Conservation (phyloP, 2,113 vertebrate genomes). For the Aix galericulata region DNA sequence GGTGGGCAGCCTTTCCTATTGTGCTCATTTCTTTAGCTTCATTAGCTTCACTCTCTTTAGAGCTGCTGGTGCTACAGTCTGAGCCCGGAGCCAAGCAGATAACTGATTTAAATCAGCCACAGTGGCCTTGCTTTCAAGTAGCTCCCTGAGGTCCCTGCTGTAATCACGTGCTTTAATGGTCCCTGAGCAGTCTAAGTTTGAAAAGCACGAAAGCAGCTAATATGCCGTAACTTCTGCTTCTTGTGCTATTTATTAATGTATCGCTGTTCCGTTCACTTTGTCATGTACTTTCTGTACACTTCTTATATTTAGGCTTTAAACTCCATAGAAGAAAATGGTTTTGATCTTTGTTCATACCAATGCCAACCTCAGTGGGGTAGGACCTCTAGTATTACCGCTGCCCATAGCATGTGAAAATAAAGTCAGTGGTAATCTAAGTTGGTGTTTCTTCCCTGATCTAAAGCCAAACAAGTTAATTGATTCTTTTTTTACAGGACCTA, state of each 20-base stretch:
- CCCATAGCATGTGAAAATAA: neutral
- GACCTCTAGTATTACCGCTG: neutral
- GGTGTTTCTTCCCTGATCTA: neutral
- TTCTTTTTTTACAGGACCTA: neutral
- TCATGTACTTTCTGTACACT: neutral
- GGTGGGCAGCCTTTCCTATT: neutral
- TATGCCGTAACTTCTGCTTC: neutral
- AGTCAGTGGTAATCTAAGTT: neutral
- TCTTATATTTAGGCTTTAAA: neutral
- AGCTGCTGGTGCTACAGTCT: neutral
- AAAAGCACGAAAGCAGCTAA: neutral
- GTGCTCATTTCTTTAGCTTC: neutral
- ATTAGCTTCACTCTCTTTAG: neutral
- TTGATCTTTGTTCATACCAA: neutral
- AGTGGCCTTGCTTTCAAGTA: neutral
- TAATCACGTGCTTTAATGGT: neutral
- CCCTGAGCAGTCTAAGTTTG: neutral
- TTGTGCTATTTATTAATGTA: neutral
- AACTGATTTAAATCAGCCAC: neutral
- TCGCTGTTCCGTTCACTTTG: neutral
- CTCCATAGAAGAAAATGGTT: neutral
- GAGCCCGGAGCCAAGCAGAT: neutral
- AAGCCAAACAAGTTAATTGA: neutral
- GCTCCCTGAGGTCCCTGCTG: neutral
- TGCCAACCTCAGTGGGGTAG: neutral